A percentile compares a stretch with the other conserved stretches of the same genome.
phyloP scores from a whole-genome alignment of 2,113 vertebrate genomes.

The Serinus canaria region DNA sequence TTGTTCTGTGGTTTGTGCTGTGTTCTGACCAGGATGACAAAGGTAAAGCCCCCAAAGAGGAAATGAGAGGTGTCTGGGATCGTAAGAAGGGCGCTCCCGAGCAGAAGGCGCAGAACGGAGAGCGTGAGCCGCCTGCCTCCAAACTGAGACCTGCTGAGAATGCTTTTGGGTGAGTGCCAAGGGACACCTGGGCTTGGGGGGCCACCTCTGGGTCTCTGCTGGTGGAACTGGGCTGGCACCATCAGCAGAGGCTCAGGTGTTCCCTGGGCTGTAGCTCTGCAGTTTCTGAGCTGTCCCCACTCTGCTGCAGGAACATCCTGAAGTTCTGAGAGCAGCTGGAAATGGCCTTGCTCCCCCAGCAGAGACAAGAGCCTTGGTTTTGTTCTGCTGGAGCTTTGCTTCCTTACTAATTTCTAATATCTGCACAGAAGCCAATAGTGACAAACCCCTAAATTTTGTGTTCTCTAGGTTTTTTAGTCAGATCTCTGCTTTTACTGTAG shows the following conservation, averaged over 20 bases:
- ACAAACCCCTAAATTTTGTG: neutral
- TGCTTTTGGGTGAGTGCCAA: slow-evolving; percentile 80
- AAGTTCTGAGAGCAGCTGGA: neutral
- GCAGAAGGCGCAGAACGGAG: slow-evolving; percentile 86
- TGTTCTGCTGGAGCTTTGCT: neutral
- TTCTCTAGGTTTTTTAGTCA: neutral
- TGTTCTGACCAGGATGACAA: slow-evolving; percentile 77
- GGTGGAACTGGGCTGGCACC: neutral
- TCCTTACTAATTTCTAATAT: neutral
- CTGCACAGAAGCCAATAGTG: neutral
- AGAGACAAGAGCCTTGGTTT: neutral
- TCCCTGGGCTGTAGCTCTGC: neutral
- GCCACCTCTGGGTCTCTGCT: neutral
- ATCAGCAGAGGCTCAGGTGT: neutral
- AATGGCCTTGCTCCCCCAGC: neutral
- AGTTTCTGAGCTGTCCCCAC: neutral
- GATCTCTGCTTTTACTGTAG: neutral
- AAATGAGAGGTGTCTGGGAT: slow-evolving; percentile 77
- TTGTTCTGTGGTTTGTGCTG: neutral
- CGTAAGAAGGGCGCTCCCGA: slow-evolving; percentile 75
- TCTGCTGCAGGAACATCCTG: neutral
- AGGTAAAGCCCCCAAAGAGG: slow-evolving; percentile 72
- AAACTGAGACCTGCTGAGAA: slow-evolving; percentile 90
- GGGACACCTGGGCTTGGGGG: neutral
- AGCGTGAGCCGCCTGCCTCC: slow-evolving; percentile 74